Evolutionary conservation across 2,888 invertebrate genomes (phyloP), one percentile per base, ranked within the genome.

Genomic region (Drosophila hamatofila): DNA sequence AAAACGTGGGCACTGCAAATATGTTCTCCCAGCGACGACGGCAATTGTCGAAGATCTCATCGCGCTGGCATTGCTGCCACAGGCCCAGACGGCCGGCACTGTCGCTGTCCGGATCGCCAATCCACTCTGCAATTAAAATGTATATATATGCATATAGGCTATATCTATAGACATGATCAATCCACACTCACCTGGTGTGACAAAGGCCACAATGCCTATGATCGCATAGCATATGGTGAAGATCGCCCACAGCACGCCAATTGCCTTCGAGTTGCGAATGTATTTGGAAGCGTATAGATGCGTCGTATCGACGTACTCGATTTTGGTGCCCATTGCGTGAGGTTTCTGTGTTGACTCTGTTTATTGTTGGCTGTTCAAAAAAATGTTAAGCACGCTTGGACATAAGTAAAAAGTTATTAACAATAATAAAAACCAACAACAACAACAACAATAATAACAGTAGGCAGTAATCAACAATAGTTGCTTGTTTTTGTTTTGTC

Each of bases 181-280:
- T n/a, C 2, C 5, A 3, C 8, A 65, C 84, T 89, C 81, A 93
- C 93, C 93, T 82, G 98, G 98, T 74, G 98, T 98, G 67, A 99
- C 96, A 93, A 99, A 98, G 6, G 98, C 97, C 37, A 99, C 98
- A 83, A 97, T 96, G 89, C 97, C 96, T 91, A 99, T 98, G 91
- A 99, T 98, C 78, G 98, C 97, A 93, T 98, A 98, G 93, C 98
- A 98, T 92, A 99, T 97, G 81, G 98, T 97, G 93, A 99, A 98
- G 91, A 99, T 97, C 75, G 97, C 98, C 99, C 99, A 99, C 82
- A 99, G 94, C 72, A 99, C 98, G 58, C 98, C 98, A 78, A 99
- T 97, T 56, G 98, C 98, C 94, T 97, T 97, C 81, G 97, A 97
- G 94, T 97, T 97, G 85, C 97, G 95, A 81, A 97, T 97, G 92